phyloP scores from a whole-genome alignment of 2,797 vertebrate species.

The Schizopygopsis malacanthus region DNA sequence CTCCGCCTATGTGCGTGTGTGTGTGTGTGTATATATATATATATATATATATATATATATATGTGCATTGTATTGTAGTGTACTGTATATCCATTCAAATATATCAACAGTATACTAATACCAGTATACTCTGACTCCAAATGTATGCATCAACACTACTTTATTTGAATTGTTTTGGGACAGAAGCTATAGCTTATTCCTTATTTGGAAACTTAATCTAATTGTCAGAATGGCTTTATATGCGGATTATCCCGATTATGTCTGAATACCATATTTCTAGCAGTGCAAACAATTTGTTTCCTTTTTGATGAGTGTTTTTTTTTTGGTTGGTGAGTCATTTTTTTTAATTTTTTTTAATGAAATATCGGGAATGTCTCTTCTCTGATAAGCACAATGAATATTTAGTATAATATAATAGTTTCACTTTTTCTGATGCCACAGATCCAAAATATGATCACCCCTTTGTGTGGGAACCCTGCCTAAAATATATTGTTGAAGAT shows the following conservation, averaged over 20 bases:
- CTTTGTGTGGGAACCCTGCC: background rate
- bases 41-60: background rate
- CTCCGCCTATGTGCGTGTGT: background rate
- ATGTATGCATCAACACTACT: conserved; percentile 63
- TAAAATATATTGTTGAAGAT: too few relatives aligned
- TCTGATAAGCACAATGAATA: background rate
- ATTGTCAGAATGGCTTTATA: conserved; percentile 33
- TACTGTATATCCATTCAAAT: too few relatives aligned
- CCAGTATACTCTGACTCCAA: too few relatives aligned
- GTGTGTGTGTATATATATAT: background rate
- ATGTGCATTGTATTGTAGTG: background rate
- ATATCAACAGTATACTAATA: too few relatives aligned
- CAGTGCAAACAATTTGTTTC: conserved; percentile 6
- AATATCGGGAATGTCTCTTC: conserved; percentile 14
- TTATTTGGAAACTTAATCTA: conserved; percentile 49
- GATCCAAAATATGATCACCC: background rate
- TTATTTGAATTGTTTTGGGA: conserved; percentile 62
- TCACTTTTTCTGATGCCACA: background rate
- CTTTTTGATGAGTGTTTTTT: conserved; percentile 2
- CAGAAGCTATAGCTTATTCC: background rate
- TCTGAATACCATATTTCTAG: conserved; percentile 47
- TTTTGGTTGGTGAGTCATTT: background rate
- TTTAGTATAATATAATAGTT: background rate
- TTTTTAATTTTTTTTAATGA: background rate
- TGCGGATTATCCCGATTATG: conserved; percentile 48